A percentile compares a stretch with the other conserved stretches of the same genome.
These are phyloP conservation scores for Sarcophaga variegata DNA, from an alignment of 2,888 invertebrate genomes.

Conservation along the genomic window DNA sequence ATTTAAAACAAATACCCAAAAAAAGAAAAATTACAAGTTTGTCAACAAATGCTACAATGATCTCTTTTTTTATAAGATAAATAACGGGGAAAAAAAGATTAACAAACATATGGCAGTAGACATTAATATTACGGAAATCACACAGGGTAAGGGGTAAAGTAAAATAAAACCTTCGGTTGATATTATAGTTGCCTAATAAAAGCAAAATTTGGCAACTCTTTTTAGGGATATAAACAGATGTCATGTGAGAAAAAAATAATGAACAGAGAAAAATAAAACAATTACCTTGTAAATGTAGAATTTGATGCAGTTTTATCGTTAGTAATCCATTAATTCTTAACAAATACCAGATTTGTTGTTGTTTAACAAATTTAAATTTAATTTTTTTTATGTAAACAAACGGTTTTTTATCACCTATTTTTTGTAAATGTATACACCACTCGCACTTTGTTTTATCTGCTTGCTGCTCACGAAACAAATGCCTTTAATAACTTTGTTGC, in stretches of 20 bases:
- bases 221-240: constrained; percentile 47
- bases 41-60: too few relatives aligned
- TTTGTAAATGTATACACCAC: constrained; percentile 35
- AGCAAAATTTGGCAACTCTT: constrained; percentile 54
- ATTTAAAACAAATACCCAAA: too few relatives aligned
- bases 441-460: constrained; percentile 29
- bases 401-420: neutral
- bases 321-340: constrained; percentile 40
- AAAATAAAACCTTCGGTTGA: too few relatives aligned
- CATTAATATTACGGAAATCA: too few relatives aligned
- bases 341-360: neutral
- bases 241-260: neutral
- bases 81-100: too few relatives aligned
- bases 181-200: neutral
- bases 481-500: neutral
- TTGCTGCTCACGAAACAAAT: neutral
- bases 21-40: too few relatives aligned
- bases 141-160: too few relatives aligned
- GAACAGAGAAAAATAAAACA: constrained; percentile 16
- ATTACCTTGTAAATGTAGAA: constrained; percentile 47
- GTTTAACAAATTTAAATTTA: constrained; percentile 10
- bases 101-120: too few relatives aligned
- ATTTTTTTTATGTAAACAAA: constrained; percentile 11
- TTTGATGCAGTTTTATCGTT: neutral
- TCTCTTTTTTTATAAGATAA: too few relatives aligned